These are phyloP conservation scores for Anaspis maculata DNA, from an alignment of 2,888 invertebrate species.

Conservation along the genomic window DNA sequence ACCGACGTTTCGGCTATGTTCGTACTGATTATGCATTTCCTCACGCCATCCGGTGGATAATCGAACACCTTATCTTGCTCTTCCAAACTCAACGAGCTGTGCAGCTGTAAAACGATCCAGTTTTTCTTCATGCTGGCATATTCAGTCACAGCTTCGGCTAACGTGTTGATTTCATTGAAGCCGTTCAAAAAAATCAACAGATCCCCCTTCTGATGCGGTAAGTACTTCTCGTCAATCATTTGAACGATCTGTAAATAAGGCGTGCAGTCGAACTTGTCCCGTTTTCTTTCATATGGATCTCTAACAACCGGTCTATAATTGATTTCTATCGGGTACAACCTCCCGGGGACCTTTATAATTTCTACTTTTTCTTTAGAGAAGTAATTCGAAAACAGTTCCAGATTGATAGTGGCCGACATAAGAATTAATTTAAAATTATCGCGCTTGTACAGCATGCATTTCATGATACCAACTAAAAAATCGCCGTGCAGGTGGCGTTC, in stretches of 20 bases:
- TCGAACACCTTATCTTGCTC: constrained; percentile 98
- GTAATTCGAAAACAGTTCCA: constrained; percentile 85
- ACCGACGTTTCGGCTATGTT: constrained; percentile 99
- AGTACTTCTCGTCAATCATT: constrained; percentile 84
- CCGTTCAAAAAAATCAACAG: constrained; percentile 92
- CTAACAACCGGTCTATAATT: constrained; percentile 69
- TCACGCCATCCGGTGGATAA: constrained; percentile 84
- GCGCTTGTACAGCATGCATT: constrained; percentile 78
- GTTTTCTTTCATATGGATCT: constrained; percentile 52
- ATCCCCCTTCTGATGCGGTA: constrained; percentile 62
- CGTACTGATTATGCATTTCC: constrained; percentile 96
- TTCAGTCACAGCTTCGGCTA: constrained; percentile 77
- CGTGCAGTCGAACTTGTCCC: constrained; percentile 77
- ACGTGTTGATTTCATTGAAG: constrained; percentile 80
- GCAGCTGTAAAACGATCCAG: constrained; percentile 91
- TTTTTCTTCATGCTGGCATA: constrained; percentile 68
- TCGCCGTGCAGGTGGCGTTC: constrained; percentile 94
- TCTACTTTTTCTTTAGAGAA: constrained; percentile 74
- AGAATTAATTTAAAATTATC: constrained; percentile 80
- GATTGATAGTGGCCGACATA: constrained; percentile 99
- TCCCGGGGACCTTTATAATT: constrained; percentile 67
- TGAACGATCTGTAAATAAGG: constrained; percentile 91
- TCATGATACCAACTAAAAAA: constrained; percentile 87
- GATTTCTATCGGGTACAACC: constrained; percentile 87
- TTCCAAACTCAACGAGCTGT: constrained; percentile 83